Percentiles rank a stretch among this genome's conserved stretches.
These are phyloP conservation scores for Megaceryle maxima DNA, from an alignment of 2,113 vertebrate genomes.

Conservation along the genomic window DNA sequence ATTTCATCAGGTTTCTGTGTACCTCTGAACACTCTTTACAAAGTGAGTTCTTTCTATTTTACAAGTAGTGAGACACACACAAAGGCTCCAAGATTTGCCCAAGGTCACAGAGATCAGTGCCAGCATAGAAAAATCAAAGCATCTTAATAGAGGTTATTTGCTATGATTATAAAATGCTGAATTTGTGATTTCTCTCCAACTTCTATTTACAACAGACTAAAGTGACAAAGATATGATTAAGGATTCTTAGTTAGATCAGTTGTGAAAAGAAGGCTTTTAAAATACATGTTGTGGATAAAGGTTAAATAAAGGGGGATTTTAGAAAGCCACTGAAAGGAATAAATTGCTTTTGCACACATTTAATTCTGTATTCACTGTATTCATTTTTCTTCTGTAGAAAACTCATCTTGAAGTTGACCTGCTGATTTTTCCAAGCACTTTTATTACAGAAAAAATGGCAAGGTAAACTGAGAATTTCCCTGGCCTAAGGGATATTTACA, in stretches of 20 bases:
- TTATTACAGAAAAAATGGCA: not conserved
- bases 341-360: not conserved
- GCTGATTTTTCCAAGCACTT: not conserved
- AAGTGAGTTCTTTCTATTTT: not conserved
- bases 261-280: not conserved
- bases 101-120: not conserved
- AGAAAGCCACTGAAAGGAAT: not conserved
- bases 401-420: not conserved
- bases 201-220: not conserved
- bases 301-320: not conserved
- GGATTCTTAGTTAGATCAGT: not conserved
- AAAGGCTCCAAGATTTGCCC: not conserved
- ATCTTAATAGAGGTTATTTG: not conserved
- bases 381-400: not conserved
- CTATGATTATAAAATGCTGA: not conserved
- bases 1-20: not conserved
- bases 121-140: not conserved
- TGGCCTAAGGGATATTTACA: not conserved
- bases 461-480: not conserved
- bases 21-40: not conserved
- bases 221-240: not conserved
- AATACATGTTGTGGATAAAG: not conserved
- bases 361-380: too few relatives aligned
- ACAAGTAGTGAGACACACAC: not conserved
- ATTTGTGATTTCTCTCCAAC: constrained; percentile 5